A percentile compares a stretch with the other conserved stretches of the same genome.
phyloP scores from a whole-genome alignment of 92 coral and sea anemone genomes.

The Ricordea florida region DNA sequence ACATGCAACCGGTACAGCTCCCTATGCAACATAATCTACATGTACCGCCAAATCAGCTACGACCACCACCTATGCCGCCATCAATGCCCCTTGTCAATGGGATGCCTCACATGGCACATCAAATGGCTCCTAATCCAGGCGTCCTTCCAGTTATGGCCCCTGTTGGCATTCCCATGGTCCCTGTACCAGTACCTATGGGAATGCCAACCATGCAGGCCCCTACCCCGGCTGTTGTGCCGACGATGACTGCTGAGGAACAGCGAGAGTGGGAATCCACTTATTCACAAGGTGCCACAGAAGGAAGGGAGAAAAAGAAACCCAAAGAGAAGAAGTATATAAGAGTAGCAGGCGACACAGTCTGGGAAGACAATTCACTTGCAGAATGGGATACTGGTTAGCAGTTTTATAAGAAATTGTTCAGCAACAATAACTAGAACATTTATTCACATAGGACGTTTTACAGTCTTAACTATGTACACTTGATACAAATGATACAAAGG shows the following conservation, averaged over 20 bases:
- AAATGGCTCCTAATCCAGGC: slow-evolving; percentile 31
- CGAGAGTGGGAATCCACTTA: slow-evolving; percentile 99
- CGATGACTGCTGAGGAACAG: slow-evolving; percentile 93
- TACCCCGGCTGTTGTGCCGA: slow-evolving; percentile 44
- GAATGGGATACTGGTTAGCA: slow-evolving; percentile 93
- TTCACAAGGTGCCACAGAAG: slow-evolving; percentile 69
- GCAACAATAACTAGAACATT: not conserved
- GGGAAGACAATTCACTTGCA: slow-evolving; percentile 89
- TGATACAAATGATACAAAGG: no score
- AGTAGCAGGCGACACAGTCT: slow-evolving; percentile 92
- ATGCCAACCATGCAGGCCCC: slow-evolving; percentile 43
- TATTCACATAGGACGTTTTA: not conserved
- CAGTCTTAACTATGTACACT: not conserved
- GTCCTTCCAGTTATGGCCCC: slow-evolving; percentile 51
- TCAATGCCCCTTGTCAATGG: slow-evolving; percentile 24
- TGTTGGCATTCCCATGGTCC: slow-evolving; percentile 58
- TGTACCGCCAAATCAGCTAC: slow-evolving; percentile 69
- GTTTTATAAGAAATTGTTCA: not conserved
- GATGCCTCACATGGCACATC: slow-evolving; percentile 24
- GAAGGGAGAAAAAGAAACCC: slow-evolving; percentile 75
- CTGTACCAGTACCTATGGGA: slow-evolving; percentile 67
- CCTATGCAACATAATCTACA: slow-evolving; percentile 38
- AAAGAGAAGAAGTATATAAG: slow-evolving; percentile 86
- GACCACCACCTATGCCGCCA: slow-evolving; percentile 69
- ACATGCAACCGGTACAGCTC: slow-evolving; percentile 29